These are phyloP conservation scores for Sparidentex hasta DNA, from an alignment of 2,797 vertebrate genomes.

Conservation along the genomic window DNA sequence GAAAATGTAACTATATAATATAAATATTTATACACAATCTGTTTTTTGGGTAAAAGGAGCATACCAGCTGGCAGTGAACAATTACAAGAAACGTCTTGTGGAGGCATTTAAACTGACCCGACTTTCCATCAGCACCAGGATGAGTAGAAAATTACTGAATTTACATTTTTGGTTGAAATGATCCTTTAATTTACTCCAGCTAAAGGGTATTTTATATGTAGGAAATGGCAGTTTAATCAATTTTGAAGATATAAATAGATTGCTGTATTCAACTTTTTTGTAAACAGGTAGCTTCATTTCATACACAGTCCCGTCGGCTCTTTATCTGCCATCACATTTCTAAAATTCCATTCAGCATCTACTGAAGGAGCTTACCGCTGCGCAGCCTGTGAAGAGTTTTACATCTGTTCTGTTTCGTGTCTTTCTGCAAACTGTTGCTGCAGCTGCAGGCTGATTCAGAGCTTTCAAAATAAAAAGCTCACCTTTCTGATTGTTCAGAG, in stretches of 20 bases:
- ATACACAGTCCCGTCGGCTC: not conserved
- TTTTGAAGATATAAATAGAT: not conserved
- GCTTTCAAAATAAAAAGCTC: conserved; percentile 22
- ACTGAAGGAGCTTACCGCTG: not conserved
- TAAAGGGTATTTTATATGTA: not conserved
- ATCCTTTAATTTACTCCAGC: too few relatives aligned
- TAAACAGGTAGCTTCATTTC: not conserved
- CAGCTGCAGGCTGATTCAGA: not conserved
- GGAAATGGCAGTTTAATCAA: not conserved
- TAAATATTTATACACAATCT: too few relatives aligned
- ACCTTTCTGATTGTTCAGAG: not conserved
- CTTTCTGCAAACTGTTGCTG: not conserved
- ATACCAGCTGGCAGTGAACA: too few relatives aligned
- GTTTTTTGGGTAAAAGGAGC: too few relatives aligned
- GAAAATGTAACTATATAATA: too few relatives aligned
- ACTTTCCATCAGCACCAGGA: too few relatives aligned
- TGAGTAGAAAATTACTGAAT: too few relatives aligned
- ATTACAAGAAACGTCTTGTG: too few relatives aligned
- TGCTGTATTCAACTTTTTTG: not conserved
- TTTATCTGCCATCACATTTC: not conserved
- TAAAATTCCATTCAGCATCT: conserved; percentile 11
- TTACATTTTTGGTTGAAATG: too few relatives aligned
- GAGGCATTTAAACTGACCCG: too few relatives aligned
- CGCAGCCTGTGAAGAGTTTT: conserved; percentile 21
- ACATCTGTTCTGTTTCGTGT: not conserved